These are phyloP conservation scores for Julus scandinavius DNA, from an alignment of 2,888 invertebrate genomes.

Conservation along the genomic window DNA sequence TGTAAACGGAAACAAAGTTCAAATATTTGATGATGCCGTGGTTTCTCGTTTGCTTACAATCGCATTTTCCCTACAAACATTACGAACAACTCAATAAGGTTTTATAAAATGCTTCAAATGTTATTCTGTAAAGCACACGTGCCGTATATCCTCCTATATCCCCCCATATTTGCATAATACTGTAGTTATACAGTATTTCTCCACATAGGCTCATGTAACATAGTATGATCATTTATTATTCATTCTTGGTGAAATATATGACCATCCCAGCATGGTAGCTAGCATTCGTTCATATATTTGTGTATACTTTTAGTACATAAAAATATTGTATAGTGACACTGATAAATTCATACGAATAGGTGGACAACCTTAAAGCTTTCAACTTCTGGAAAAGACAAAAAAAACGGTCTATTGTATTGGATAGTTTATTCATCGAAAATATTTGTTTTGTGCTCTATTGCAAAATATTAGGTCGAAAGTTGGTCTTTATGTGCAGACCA, in stretches of 20 bases:
- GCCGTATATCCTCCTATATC: not conserved
- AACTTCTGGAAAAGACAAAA: too few species aligned
- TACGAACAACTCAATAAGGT: not conserved
- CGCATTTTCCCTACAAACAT: not conserved
- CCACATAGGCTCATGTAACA: not conserved
- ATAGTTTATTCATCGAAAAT: too few species aligned
- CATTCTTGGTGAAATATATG: not conserved
- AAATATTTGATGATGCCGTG: not conserved
- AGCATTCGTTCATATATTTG: too few species aligned
- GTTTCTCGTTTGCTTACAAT: constrained; percentile 7
- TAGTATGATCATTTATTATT: not conserved
- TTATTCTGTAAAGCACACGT: not conserved
- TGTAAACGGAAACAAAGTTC: constrained; percentile 22
- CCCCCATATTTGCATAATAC: not conserved
- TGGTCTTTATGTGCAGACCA: not conserved
- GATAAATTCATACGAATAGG: too few species aligned
- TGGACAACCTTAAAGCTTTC: too few species aligned
- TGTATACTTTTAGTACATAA: too few species aligned
- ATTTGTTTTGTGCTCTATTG: not conserved
- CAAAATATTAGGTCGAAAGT: not conserved
- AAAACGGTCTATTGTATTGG: too few species aligned
- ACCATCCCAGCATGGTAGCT: too few species aligned
- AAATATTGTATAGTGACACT: not conserved
- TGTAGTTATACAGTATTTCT: not conserved
- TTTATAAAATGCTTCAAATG: not conserved